Conservation (phyloP, 2,797 vertebrate genomes). For the Falco berigora region DNA sequence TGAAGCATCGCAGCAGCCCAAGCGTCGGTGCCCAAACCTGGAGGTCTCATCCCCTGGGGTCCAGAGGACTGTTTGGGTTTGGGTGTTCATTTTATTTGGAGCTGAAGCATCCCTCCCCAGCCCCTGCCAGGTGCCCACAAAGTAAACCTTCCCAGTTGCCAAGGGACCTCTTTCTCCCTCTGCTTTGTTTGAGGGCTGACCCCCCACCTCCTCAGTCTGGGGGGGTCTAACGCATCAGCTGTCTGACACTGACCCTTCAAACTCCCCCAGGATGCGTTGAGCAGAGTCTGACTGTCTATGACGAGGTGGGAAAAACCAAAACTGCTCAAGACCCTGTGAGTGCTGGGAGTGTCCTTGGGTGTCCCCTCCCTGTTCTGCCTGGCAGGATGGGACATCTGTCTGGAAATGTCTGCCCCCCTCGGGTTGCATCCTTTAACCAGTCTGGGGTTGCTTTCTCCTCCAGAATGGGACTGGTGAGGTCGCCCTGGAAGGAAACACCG, state of each 20-base stretch:
- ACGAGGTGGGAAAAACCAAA: neutral
- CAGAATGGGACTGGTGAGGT: neutral
- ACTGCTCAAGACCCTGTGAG: accelerated
- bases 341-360: neutral
- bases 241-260: neutral
- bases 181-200: neutral
- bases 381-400: neutral
- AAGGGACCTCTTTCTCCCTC: neutral
- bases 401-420: neutral
- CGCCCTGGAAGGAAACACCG: accelerated
- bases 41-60: neutral
- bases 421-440: neutral
- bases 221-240: accelerated
- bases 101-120: no score
- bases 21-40: no score
- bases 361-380: neutral
- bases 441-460: neutral
- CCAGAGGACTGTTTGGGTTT: no score
- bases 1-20: neutral
- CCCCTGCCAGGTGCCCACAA: no score
- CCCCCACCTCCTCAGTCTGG: no score
- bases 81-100: neutral
- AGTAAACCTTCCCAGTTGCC: neutral
- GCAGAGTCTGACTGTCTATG: accelerated
- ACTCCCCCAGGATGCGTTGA: accelerated